Evolutionary conservation across 2,888 invertebrate genomes (phyloP).

Genomic region (Pristionchus mayeri): DNA sequence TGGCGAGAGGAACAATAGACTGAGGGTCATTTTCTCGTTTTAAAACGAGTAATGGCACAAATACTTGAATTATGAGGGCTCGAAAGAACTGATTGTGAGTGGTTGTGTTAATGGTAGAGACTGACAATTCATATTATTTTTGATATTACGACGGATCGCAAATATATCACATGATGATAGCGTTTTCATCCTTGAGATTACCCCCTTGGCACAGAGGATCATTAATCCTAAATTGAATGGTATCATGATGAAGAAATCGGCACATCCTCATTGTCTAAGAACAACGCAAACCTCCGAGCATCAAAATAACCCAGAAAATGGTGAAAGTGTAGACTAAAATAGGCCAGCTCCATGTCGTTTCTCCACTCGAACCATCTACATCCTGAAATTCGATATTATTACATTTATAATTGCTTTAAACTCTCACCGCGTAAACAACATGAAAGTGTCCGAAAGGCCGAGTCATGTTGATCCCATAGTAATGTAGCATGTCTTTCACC

Average conservation of each 20-base stretch:
- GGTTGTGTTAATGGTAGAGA: background rate
- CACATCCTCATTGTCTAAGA: too few species aligned
- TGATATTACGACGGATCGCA: background rate
- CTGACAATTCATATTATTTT: background rate
- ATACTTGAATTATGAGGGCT: background rate
- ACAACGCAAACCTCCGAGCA: constrained; percentile 41
- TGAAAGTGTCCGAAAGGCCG: constrained; percentile 44
- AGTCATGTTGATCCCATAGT: constrained; percentile 35
- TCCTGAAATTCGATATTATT: background rate
- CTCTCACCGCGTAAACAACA: constrained; percentile 20
- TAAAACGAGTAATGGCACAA: background rate
- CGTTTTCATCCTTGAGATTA: background rate
- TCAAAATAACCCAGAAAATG: background rate
- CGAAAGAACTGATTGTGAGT: constrained; percentile 37
- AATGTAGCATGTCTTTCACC: background rate
- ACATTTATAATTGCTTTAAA: background rate
- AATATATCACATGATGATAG: background rate
- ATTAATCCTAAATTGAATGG: constrained; percentile 28
- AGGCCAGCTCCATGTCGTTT: constrained; percentile 1
- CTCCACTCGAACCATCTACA: background rate
- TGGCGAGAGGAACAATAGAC: constrained; percentile 15
- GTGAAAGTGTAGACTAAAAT: constrained; percentile 35
- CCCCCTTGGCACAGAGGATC: background rate
- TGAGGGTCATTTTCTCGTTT: background rate
- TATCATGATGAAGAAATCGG: background rate